These are phyloP conservation scores for Oxytorus armatus DNA, from an alignment of 2,888 invertebrate species.

Conservation along the genomic window DNA sequence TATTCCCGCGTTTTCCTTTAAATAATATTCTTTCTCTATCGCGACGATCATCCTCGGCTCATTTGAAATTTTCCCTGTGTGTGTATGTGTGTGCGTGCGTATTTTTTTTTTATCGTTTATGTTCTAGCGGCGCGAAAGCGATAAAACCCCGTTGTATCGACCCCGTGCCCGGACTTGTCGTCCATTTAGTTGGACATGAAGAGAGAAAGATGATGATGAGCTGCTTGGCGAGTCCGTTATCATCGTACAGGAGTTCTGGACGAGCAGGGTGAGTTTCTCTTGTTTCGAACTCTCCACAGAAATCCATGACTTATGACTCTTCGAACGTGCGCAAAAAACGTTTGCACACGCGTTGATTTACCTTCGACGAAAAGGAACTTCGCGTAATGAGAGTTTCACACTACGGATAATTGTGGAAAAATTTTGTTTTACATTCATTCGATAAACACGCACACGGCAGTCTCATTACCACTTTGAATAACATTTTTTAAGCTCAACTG, in stretches of 20 bases:
- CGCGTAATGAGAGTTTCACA: conserved; percentile 11
- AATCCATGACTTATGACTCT: conserved; percentile 22
- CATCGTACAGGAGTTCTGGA: conserved; percentile 24
- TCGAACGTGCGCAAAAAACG: background rate
- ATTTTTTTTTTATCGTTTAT: conserved; percentile 3
- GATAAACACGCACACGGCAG: background rate
- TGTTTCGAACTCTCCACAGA: conserved; percentile 15
- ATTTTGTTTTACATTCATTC: background rate
- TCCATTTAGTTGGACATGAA: conserved; percentile 46
- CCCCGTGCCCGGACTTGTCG: conserved; percentile 56
- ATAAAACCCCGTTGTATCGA: conserved; percentile 64
- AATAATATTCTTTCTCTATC: conserved; percentile 60
- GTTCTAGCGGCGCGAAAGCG: conserved; percentile 37
- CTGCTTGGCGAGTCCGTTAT: conserved; percentile 62
- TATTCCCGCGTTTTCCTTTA: conserved; percentile 35
- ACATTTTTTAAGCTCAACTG: too few relatives aligned
- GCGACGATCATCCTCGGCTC: conserved; percentile 40
- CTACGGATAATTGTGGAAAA: background rate
- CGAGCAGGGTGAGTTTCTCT: conserved; percentile 48
- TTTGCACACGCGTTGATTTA: too few relatives aligned
- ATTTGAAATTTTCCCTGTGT: conserved; percentile 48
- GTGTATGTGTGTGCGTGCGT: too few relatives aligned
- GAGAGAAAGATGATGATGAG: conserved; percentile 36
- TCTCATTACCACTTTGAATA: too few relatives aligned
- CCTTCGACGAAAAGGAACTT: background rate